Base-by-base conservation (phyloP, 2,888 invertebrate species). In the Himalopsyche kuldschensis region DNA sequence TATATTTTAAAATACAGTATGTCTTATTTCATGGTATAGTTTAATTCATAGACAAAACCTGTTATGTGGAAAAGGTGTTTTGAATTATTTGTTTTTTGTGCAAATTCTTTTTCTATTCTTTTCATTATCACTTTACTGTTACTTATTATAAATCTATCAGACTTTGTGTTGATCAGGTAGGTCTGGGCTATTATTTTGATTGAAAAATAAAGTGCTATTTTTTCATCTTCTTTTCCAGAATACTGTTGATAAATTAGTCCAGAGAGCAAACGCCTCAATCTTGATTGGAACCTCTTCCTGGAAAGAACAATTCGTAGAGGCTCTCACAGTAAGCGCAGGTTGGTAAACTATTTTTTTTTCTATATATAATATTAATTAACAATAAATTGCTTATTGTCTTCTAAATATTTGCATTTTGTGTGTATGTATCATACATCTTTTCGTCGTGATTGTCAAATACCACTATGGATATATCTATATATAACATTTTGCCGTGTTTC, bases 241-340 rank as follows among this genome's bases (percentile, higher is more conserved):
- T 89, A 98, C 98, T 69, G 99, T 99, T 85, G 99, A 99, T 92
- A 98, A 99, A 90, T 93, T 99, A 90, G 96, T 99, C 87, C 98
- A 99, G 92, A 95, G 98, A 89, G 98, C 99, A 86, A 99, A 99
- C 90, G 96, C 98, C 75, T 98, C 99, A 24, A 93, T 99, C 86
- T 94, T 99, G 86, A 94, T 96, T 87, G 96, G 99, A 85, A 98
- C 99, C 24, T 98, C 98, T n/a, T 98, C 98, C 0, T 99, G 99
- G 99, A 97, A 96, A 90, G 99, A 99, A 89, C 99, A 99, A 91
- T 99, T 99, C 90, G 93, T 96, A 88, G 99, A 99, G 90, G 99
- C 99, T 55, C 92, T 99, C 86, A 98, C 98, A 75, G 98, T 99
- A 80, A 97, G 95, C 88, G 94, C 97, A 88, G 98, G 98, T 94